Base-by-base conservation (phyloP, 2,797 vertebrate species). In the Argentina silus region DNA sequence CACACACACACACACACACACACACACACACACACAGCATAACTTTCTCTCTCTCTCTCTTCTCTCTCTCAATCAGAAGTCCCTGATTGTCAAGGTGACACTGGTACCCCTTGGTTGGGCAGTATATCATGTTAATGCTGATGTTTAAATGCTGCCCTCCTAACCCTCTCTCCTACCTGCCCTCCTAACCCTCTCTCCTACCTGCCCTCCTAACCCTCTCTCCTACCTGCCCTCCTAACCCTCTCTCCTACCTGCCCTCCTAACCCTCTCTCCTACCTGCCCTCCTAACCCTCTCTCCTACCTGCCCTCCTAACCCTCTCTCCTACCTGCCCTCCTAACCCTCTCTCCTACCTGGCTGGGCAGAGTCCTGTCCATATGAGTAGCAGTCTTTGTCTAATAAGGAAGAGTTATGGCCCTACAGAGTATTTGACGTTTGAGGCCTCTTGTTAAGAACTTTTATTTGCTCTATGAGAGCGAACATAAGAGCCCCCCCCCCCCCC, bases 401-500 rank as follows among this genome's bases (percentile, higher is more conserved):
- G 53, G 50, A 77, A 77, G 65, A 70, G 60, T 53, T 27, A 73
- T 8, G 56, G 74, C 69, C 27, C 75, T 65, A 63, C 47, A 27
- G 66, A 79, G 75, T 73, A 76, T 43, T 43, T 73, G 69, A 81
- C 55, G 50, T 63, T 67, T 1, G 0, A 73, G 56, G 67, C 75
- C 61, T 83, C 74, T 71, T 47, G 73, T 78, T 73, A 57, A 72
- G 69, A 79, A 60, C 73, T 77, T 91, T 85, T 57, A 83, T 91
- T 87, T 84, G 72, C 86, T 86, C 80, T 82, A 62, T 70, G 75
- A 80, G 71, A 74, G 43, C 65, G 70, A 74, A 71, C 72, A 67
- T 36, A 36, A 36, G 27, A 36, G 27, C 27, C 27, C 68, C 10
- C 11, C 64, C n/a, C 7, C 27, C 27, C 42, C n/a, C 2, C 14